phyloP scores from a whole-genome alignment of 1,140 invertebrate genomes.

The Caligus rogercresseyi region DNA sequence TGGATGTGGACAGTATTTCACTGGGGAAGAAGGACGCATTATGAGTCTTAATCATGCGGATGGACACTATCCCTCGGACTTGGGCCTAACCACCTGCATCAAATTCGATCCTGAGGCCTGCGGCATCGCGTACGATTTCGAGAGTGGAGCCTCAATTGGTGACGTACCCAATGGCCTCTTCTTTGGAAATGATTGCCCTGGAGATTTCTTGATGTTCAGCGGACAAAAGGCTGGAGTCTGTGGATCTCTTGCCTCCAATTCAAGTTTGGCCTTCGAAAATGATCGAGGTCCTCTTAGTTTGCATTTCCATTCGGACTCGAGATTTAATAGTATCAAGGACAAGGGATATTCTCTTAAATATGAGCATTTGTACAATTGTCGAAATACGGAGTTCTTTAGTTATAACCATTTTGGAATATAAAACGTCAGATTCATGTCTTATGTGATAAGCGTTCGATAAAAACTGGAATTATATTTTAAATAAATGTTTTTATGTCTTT shows the following conservation, averaged over 20 bases:
- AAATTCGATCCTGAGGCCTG: background rate
- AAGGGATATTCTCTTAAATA: background rate
- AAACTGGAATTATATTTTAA: too few relatives aligned
- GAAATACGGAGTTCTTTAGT: background rate
- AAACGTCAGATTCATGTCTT: too few relatives aligned
- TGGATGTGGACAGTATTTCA: background rate
- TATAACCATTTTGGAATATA: background rate
- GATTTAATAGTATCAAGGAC: background rate
- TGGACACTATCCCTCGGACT: background rate
- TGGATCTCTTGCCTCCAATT: background rate
- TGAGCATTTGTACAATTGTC: background rate
- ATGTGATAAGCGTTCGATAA: too few relatives aligned
- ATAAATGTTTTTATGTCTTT: too few relatives aligned
- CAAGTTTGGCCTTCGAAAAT: background rate
- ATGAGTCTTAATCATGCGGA: background rate
- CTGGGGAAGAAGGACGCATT: background rate
- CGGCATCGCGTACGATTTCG: background rate
- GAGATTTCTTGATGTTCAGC: background rate
- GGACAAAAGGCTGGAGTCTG: background rate
- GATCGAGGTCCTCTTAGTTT: background rate
- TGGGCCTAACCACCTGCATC: background rate
- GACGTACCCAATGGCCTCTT: background rate
- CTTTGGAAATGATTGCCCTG: background rate
- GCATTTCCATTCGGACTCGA: background rate
- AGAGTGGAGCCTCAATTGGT: background rate